phyloP scores from a whole-genome alignment of 35 echinoderm and acorn worm species.

The Apostichopus californicus region DNA sequence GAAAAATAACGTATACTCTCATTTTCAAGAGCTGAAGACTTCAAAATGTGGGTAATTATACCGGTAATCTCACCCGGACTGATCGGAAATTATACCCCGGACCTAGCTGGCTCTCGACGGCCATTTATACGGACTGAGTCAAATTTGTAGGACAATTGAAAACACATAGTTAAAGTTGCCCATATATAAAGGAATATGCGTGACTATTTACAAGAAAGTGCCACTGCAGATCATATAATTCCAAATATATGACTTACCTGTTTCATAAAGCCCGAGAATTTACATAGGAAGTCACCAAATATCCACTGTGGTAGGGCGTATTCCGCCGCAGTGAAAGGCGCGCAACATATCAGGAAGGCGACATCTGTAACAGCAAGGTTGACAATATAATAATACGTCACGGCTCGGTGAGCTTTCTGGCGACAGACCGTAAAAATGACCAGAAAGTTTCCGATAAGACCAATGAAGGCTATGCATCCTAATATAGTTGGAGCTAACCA shows the following conservation, averaged over 20 bases:
- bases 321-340: constrained; percentile 35
- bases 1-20: too few species aligned
- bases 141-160: too few species aligned
- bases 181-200: too few species aligned
- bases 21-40: too few species aligned
- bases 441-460: constrained; percentile 40
- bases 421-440: constrained; percentile 50
- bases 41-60: too few species aligned
- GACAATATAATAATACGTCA: constrained; percentile 56
- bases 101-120: too few species aligned
- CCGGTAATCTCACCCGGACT: too few species aligned
- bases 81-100: too few species aligned
- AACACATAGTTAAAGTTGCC: too few species aligned
- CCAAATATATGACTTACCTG: constrained; percentile 22
- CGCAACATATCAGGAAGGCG: constrained; percentile 41
- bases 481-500: constrained; percentile 78
- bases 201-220: too few species aligned
- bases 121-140: too few species aligned
- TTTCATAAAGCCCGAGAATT: constrained; percentile 48
- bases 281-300: constrained; percentile 49
- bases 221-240: too few species aligned
- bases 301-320: constrained; percentile 21
- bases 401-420: constrained; percentile 29
- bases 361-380: constrained; percentile 55
- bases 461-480: constrained; percentile 25